Conservation (phyloP, 2,888 invertebrate genomes). For the Teleogryllus oceanicus region DNA sequence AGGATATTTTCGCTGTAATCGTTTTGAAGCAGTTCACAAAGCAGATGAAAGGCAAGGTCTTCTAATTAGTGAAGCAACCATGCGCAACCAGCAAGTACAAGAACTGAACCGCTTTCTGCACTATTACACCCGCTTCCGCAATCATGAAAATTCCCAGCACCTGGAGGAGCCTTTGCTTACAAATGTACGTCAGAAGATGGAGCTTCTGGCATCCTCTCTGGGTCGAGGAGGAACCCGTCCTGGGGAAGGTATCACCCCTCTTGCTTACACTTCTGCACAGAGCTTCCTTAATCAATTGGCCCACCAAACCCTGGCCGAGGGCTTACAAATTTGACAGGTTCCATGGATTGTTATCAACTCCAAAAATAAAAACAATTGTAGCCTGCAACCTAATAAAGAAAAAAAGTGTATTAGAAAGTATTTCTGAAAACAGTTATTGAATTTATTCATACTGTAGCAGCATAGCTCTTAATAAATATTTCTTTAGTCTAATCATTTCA, state of each 20-base stretch:
- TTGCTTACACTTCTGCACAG: constrained; percentile 10
- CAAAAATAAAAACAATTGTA: too few relatives aligned
- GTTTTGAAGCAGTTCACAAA: constrained; percentile 62
- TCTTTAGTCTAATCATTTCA: too few relatives aligned
- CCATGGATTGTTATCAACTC: too few relatives aligned
- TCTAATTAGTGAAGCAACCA: constrained; percentile 53
- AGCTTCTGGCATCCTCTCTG: constrained; percentile 54
- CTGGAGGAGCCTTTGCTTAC: constrained; percentile 59
- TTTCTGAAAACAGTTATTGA: too few relatives aligned
- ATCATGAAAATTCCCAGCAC: constrained; percentile 62
- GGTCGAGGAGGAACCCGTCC: neutral
- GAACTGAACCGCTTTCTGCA: constrained; percentile 64
- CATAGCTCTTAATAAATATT: too few relatives aligned
- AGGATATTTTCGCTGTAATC: constrained; percentile 63
- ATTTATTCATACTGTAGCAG: too few relatives aligned
- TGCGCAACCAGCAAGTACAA: constrained; percentile 56
- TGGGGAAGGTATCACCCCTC: constrained; percentile 27
- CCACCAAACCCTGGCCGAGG: too few relatives aligned
- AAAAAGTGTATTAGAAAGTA: too few relatives aligned
- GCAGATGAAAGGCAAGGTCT: constrained; percentile 59
- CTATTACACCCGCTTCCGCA: constrained; percentile 62
- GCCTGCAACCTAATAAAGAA: too few relatives aligned
- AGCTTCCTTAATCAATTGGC: too few relatives aligned
- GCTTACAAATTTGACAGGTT: too few relatives aligned
- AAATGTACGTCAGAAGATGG: constrained; percentile 60